A percentile compares a stretch with the other conserved stretches of the same genome.
Conservation (phyloP, 2,888 invertebrate species). For the Oscheius sp. region DNA sequence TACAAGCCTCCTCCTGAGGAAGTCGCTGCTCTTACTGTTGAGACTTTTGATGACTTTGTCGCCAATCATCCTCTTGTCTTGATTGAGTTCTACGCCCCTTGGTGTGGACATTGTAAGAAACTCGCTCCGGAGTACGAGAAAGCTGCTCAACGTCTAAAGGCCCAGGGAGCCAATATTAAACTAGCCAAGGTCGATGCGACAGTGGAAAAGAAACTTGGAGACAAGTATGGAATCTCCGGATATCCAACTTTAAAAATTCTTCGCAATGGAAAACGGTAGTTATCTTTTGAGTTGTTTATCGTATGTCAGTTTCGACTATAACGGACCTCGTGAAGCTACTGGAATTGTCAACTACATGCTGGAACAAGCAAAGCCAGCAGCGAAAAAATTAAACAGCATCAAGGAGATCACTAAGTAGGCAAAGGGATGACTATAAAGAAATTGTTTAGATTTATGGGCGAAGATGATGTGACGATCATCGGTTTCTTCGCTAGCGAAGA, state of each 20-base stretch:
- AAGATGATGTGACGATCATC: conserved; percentile 73
- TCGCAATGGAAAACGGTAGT: conserved; percentile 72
- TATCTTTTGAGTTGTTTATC: neutral
- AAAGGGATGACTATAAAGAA: neutral
- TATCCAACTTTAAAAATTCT: conserved; percentile 75
- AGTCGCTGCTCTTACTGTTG: conserved; percentile 73
- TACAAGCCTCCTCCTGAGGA: conserved; percentile 75
- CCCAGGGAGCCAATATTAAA: conserved; percentile 42
- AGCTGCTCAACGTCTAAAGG: conserved; percentile 72
- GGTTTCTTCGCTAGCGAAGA: conserved; percentile 74
- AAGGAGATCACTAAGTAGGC: conserved; percentile 67
- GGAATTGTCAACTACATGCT: conserved; percentile 75
- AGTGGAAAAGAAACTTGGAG: conserved; percentile 73
- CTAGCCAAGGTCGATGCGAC: conserved; percentile 76
- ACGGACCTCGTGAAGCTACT: conserved; percentile 72
- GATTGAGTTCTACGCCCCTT: conserved; percentile 77
- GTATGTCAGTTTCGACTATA: conserved; percentile 72
- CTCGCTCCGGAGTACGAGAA: conserved; percentile 74
- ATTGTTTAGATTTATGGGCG: conserved; percentile 65
- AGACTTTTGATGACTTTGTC: conserved; percentile 74
- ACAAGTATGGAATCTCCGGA: conserved; percentile 73
- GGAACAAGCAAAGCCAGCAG: conserved; percentile 73
- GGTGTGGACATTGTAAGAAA: conserved; percentile 74
- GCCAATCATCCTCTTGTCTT: conserved; percentile 72
- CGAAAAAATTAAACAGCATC: conserved; percentile 66